Evolutionary conservation across 2,888 invertebrate species (phyloP).

Genomic region (Phasia obesa): DNA sequence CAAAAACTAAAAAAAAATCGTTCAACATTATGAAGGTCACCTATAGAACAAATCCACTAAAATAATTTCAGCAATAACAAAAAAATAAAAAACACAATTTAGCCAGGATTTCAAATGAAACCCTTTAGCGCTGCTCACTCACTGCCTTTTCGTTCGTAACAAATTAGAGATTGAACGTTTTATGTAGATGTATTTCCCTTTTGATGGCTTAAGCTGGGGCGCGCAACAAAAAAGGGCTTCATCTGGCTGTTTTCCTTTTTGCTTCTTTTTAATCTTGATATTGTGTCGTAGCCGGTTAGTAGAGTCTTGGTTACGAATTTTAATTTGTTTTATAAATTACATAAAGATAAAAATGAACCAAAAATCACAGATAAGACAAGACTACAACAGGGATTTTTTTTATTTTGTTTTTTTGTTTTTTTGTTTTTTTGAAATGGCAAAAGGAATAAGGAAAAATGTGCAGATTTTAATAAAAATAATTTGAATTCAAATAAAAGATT

Average conservation of each 20-base stretch:
- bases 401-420: too few relatives aligned
- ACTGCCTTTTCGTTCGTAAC: slow-evolving; percentile 28
- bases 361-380: slow-evolving; percentile 45
- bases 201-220: neutral
- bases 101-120: slow-evolving; percentile 47
- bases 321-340: slow-evolving; percentile 68
- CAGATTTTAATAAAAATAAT: slow-evolving; percentile 1
- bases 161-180: slow-evolving; percentile 55
- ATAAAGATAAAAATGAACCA: slow-evolving; percentile 50
- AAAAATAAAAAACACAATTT: neutral
- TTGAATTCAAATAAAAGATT: neutral
- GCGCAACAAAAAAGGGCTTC: slow-evolving; percentile 2
- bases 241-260: slow-evolving; percentile 24
- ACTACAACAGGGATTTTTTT: slow-evolving; percentile 1
- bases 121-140: slow-evolving; percentile 28
- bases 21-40: slow-evolving; percentile 62
- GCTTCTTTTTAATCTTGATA: slow-evolving; percentile 54
- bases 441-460: neutral
- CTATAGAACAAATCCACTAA: slow-evolving; percentile 7
- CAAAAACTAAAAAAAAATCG: neutral
- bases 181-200: slow-evolving; percentile 38
- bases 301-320: slow-evolving; percentile 54
- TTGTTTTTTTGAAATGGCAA: neutral
- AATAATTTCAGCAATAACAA: slow-evolving; percentile 13
- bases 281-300: slow-evolving; percentile 42